phyloP scores from a whole-genome alignment of 2,888 invertebrate species.

The Ditylenchus weischeri region DNA sequence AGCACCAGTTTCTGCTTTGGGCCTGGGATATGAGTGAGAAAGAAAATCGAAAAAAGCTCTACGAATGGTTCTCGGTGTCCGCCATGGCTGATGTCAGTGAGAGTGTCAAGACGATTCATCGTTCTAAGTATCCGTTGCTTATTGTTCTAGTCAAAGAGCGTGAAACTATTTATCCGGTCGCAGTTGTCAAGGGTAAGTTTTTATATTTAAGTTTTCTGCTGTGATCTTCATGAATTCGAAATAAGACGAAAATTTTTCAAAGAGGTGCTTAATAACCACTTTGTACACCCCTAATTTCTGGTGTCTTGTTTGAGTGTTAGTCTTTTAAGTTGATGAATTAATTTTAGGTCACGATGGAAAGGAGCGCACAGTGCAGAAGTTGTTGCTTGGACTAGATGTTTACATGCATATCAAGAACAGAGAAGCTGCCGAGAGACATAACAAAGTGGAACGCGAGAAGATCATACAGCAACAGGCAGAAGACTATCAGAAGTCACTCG shows the following conservation, averaged over 20 bases:
- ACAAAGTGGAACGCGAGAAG: conserved; percentile 45
- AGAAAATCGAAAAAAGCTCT: conserved; percentile 76
- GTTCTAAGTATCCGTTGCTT: conserved; percentile 45
- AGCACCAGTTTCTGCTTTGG: conserved; percentile 85
- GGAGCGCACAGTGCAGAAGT: conserved; percentile 39
- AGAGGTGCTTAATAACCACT: too few species aligned
- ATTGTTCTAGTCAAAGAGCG: conserved; percentile 44
- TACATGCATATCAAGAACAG: conserved; percentile 32
- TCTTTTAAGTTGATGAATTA: neutral
- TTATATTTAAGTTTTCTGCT: neutral
- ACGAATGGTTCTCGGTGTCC: conserved; percentile 37
- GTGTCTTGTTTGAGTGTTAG: too few species aligned
- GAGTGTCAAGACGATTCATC: conserved; percentile 25
- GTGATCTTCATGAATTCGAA: too few species aligned
- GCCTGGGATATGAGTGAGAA: conserved; percentile 94
- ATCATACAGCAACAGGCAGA: conserved; percentile 46
- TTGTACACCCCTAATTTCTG: too few species aligned
- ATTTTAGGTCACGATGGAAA: conserved; percentile 29
- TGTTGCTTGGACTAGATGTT: conserved; percentile 43
- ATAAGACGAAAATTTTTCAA: too few species aligned
- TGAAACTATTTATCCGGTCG: conserved; percentile 28
- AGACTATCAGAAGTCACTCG: conserved; percentile 49
- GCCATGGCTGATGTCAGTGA: conserved; percentile 26
- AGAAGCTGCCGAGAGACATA: conserved; percentile 35
- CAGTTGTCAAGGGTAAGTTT: conserved; percentile 36